Conservation (phyloP, 2,797 vertebrate genomes). For the Sebastes kiyomatsui region DNA sequence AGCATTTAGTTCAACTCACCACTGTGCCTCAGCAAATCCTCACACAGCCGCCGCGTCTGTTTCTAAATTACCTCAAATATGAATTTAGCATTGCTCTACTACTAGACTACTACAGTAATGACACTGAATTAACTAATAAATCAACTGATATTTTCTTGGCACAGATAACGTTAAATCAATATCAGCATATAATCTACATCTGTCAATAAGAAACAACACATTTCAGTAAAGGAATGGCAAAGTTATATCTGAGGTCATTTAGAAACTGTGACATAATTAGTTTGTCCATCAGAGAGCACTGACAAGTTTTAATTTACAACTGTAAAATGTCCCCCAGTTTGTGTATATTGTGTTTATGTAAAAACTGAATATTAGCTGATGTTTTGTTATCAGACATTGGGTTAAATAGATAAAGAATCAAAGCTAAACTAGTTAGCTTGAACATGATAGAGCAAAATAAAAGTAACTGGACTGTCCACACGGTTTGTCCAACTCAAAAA, state of each 20-base stretch:
- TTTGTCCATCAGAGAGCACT: no score
- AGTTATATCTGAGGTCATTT: neutral
- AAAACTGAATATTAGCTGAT: neutral
- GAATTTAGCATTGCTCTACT: neutral
- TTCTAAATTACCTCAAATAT: neutral
- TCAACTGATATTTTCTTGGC: neutral
- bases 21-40: neutral
- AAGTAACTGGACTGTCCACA: neutral
- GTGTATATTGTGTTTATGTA: neutral
- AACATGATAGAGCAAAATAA: neutral
- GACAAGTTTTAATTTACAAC: no score
- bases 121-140: neutral
- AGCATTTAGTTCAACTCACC: neutral
- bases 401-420: neutral
- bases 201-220: neutral
- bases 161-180: neutral
- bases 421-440: neutral
- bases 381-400: neutral
- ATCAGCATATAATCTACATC: no score
- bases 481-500: neutral
- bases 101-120: neutral
- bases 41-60: no score
- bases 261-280: no score
- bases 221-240: neutral
- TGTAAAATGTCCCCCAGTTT: neutral